Evolutionary conservation across 2,113 vertebrate genomes (phyloP).

Genomic region (Aleadryas rufinucha): DNA sequence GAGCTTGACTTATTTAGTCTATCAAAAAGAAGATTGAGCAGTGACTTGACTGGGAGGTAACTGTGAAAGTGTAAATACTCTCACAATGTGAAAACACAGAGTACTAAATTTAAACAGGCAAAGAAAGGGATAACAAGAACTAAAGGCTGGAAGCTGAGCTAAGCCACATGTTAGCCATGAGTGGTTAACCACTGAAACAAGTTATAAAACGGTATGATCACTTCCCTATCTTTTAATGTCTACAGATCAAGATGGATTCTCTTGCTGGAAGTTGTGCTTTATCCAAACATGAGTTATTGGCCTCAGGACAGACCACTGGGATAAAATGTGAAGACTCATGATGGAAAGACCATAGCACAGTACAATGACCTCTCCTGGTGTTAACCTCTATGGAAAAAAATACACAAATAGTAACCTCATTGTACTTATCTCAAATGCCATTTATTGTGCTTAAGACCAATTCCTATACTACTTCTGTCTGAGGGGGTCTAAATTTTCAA

Average conservation of each 20-base stretch:
- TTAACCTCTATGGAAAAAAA: neutral
- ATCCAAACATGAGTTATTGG: neutral
- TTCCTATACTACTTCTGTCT: neutral
- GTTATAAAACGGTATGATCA: slow-evolving; percentile 34
- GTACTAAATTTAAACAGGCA: slow-evolving; percentile 17
- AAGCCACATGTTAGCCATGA: slow-evolving; percentile 35
- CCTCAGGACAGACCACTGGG: neutral
- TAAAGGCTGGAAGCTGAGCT: slow-evolving; percentile 28
- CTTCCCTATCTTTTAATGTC: slow-evolving; percentile 33
- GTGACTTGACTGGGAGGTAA: neutral
- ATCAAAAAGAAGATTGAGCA: neutral
- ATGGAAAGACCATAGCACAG: neutral
- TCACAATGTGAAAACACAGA: neutral
- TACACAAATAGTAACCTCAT: neutral
- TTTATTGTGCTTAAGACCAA: neutral
- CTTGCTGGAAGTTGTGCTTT: neutral
- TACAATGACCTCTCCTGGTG: neutral
- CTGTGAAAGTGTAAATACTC: neutral
- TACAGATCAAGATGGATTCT: neutral
- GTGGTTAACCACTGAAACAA: slow-evolving; percentile 53
- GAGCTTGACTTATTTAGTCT: neutral
- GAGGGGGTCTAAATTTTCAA: neutral
- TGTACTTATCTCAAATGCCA: neutral
- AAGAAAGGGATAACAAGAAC: slow-evolving; percentile 24
- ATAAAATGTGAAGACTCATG: neutral